Base-by-base conservation (phyloP, 2,113 vertebrate species). In the Platanista minor region DNA sequence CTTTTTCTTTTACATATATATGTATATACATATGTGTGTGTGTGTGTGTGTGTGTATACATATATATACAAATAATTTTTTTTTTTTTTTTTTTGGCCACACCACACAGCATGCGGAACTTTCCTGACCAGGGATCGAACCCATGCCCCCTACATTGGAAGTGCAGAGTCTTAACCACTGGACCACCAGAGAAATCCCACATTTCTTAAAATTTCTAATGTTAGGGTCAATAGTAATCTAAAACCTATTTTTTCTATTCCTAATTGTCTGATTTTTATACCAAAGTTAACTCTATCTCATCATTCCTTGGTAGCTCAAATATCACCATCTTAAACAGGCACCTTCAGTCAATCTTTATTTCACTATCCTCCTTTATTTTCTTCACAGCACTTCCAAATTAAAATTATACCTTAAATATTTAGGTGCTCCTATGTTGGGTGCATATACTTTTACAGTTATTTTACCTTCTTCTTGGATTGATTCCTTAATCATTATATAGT, bases 171-270 rank as follows among this genome's bases (percentile, higher is more conserved):
- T 75, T 46, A 46, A 46, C 41, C 27, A 75, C 7, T 75, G 72
- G 31, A 75, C 29, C 31, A 27, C 43, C 72, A 46, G 43, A 31
- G 72, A 75, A 75, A 29, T 49, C 43, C 72, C 46, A 52, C 75
- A 52, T 46, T 92, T 81, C 64, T 89, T 92, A 85, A 85, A 94
- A 84, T 88, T 94, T 91, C 71, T 67, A 80, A 92, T 88, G 57
- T 72, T 72, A 57, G 46, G 46, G n/a, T 88, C 2, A 71, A 94
- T 3, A 82, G 31, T 77, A 71, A 77, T 89, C n/a, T 67, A 88
- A 92, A 54, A 84, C 14, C 29, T 54, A 14, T 25, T 71, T 78
- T 36, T 92, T 84, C 77, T 27, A 88, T 54, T 94, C 14, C n/a
- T 87, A 85, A 85, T 62, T 80, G 31, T 83, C 71, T 66, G 29